These are phyloP conservation scores for Dasypogon diadema DNA, from an alignment of 2,888 invertebrate genomes.

Conservation along the genomic window DNA sequence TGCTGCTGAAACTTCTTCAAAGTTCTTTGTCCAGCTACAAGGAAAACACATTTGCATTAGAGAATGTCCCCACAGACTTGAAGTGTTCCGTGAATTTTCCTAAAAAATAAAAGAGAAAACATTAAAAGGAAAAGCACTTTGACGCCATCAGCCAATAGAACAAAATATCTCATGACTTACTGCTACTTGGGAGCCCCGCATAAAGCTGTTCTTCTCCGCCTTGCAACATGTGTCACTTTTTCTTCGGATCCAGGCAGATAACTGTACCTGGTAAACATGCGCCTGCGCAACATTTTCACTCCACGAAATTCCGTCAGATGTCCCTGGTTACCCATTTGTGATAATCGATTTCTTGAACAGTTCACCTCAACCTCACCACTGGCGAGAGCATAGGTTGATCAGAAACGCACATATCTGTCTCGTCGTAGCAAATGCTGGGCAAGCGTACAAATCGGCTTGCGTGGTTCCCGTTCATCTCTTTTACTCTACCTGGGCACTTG, in stretches of 20 bases:
- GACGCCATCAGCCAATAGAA: background rate
- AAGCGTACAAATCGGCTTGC: background rate
- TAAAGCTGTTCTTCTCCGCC: background rate
- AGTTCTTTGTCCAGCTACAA: too few species aligned
- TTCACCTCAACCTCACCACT: background rate
- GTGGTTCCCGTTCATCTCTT: conserved; percentile 25
- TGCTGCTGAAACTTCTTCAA: too few species aligned
- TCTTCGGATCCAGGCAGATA: background rate
- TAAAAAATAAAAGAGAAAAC: too few species aligned
- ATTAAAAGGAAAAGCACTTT: too few species aligned
- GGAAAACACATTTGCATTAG: too few species aligned
- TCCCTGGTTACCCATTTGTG: background rate
- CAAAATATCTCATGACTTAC: background rate
- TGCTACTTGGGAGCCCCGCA: background rate
- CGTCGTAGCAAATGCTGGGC: conserved; percentile 6
- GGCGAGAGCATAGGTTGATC: background rate
- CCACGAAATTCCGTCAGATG: background rate
- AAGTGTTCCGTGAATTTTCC: too few species aligned
- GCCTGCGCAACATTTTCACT: conserved; percentile 20
- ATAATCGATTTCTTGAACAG: conserved; percentile 24
- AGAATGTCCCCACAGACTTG: too few species aligned
- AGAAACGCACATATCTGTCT: background rate
- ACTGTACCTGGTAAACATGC: background rate
- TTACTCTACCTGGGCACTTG: conserved; percentile 16
- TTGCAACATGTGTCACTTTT: background rate